Percentiles rank a stretch among this genome's conserved stretches.
These are phyloP conservation scores for Drosophila testacea DNA, from an alignment of 2,888 invertebrate species.

Conservation along the genomic window DNA sequence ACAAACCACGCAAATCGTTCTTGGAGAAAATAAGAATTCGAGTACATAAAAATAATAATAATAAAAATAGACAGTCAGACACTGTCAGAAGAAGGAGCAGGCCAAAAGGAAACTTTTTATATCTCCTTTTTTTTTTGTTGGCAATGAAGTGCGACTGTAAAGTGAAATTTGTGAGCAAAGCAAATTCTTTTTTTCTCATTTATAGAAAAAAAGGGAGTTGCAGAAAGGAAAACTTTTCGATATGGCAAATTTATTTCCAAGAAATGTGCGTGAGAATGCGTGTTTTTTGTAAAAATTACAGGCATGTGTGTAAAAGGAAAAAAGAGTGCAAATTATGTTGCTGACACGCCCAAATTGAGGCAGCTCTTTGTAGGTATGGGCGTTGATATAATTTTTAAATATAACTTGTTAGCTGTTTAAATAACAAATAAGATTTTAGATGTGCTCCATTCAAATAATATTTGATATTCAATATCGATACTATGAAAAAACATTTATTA, in stretches of 20 bases:
- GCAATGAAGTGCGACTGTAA: conserved; percentile 16
- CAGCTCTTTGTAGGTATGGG: no score
- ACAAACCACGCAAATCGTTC: conserved; percentile 67
- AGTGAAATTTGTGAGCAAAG: conserved; percentile 3
- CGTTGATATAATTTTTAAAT: no score
- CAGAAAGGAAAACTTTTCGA: conserved; percentile 15
- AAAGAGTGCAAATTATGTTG: conserved; percentile 58
- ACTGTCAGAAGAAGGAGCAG: conserved; percentile 2
- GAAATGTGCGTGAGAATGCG: conserved; percentile 13
- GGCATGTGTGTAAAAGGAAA: conserved; percentile 20
- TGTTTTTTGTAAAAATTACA: not conserved
- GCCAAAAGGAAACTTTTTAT: conserved; percentile 7
- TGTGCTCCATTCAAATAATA: no score
- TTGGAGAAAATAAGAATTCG: conserved; percentile 65
- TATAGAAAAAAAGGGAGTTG: not conserved
- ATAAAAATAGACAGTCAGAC: conserved; percentile 49
- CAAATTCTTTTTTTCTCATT: not conserved
- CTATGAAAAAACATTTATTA: no score
- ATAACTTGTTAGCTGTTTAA: no score
- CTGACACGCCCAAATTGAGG: conserved; percentile 24
- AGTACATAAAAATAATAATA: conserved; percentile 78
- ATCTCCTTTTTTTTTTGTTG: not conserved
- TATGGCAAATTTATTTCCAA: conserved; percentile 53
- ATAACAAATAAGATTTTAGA: no score
- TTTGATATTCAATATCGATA: no score